Conservation (phyloP, 2,888 invertebrate species). For the Protophormia terraenovae region DNA sequence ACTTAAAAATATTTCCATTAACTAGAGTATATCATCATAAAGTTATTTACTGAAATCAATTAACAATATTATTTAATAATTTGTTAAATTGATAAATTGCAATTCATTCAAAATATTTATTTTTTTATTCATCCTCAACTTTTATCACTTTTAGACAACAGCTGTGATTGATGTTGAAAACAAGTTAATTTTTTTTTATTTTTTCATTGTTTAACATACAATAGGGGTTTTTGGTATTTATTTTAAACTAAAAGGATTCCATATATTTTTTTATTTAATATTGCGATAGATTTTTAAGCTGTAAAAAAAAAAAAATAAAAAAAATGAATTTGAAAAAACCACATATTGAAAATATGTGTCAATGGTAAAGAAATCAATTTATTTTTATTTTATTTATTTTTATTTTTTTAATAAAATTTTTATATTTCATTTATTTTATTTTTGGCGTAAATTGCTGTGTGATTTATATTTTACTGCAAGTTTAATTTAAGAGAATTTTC, state of each 20-base stretch:
- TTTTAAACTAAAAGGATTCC: background rate
- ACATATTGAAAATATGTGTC: slow-evolving; percentile 3
- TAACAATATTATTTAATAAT: slow-evolving; percentile 55
- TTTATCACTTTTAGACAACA: slow-evolving; percentile 13
- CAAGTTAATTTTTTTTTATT: slow-evolving; percentile 1
- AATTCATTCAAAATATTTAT: background rate
- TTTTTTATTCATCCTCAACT: background rate
- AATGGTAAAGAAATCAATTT: background rate
- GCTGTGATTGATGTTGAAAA: slow-evolving; percentile 51
- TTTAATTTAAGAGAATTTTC: too few species aligned
- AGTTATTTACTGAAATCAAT: slow-evolving; percentile 25
- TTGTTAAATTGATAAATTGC: slow-evolving; percentile 62
- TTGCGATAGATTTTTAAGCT: too few species aligned
- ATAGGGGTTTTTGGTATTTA: background rate
- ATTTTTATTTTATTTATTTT: background rate
- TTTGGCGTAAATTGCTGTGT: too few species aligned
- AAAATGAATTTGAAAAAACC: background rate
- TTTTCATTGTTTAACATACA: background rate
- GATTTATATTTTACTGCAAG: too few species aligned
- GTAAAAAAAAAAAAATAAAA: too few species aligned
- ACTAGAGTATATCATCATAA: background rate
- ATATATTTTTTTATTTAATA: background rate
- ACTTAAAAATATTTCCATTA: background rate
- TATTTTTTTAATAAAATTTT: background rate
- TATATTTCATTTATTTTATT: too few species aligned